These are phyloP conservation scores for Andrena haemorrhoa DNA, from an alignment of 2,888 invertebrate species.

Conservation along the genomic window DNA sequence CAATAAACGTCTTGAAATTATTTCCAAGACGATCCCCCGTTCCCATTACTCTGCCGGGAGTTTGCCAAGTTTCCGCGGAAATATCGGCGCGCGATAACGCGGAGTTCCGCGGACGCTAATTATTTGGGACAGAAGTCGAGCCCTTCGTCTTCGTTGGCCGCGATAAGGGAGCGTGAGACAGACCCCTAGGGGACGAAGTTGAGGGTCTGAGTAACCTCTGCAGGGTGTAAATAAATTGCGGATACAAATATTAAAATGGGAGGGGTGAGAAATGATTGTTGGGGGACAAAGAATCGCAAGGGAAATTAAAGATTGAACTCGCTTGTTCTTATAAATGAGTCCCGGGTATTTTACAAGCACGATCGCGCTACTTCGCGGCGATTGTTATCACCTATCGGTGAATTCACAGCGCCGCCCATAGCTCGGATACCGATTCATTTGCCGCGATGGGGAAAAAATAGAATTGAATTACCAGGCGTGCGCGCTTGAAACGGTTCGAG, in stretches of 20 bases:
- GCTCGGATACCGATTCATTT: background rate
- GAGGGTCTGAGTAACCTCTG: background rate
- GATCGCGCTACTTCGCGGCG: constrained; percentile 1
- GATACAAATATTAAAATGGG: too few relatives aligned
- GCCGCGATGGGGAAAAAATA: background rate
- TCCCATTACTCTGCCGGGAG: constrained; percentile 38
- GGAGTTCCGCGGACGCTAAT: constrained; percentile 62
- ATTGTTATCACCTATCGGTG: background rate
- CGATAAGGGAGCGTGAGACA: constrained; percentile 41
- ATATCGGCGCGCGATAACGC: constrained; percentile 32
- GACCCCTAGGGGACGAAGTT: constrained; percentile 4
- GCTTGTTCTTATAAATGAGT: background rate
- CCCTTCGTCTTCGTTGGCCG: constrained; percentile 23
- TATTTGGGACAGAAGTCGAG: constrained; percentile 50
- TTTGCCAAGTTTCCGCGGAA: constrained; percentile 55
- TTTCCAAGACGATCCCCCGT: constrained; percentile 71
- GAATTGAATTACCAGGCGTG: constrained; percentile 23
- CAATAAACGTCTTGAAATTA: constrained; percentile 75
- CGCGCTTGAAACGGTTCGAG: constrained; percentile 21
- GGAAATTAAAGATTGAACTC: too few relatives aligned
- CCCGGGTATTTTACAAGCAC: background rate
- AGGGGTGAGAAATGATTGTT: too few relatives aligned
- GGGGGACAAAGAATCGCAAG: too few relatives aligned
- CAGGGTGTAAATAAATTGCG: too few relatives aligned
- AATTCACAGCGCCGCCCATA: background rate